Evolutionary conservation across 2,888 invertebrate species (phyloP).

Genomic region (Chaetogeoica ovagalla): DNA sequence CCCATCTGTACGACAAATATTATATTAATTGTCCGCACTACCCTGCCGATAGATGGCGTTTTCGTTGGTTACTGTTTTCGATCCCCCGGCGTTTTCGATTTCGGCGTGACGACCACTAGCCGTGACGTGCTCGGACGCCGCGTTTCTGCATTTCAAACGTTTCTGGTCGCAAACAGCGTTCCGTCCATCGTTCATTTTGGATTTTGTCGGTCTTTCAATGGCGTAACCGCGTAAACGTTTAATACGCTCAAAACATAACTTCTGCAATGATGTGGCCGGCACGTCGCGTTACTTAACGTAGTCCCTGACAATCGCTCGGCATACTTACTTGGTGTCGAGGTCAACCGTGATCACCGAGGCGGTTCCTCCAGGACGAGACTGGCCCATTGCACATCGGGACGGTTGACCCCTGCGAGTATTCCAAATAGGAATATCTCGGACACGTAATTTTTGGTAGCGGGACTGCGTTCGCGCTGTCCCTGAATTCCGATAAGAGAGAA

Average conservation of each 20-base stretch:
- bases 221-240: neutral
- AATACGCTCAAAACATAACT: too few species aligned
- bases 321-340: conserved; percentile 63
- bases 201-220: too few species aligned
- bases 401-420: conserved; percentile 76
- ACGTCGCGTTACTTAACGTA: neutral
- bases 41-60: conserved; percentile 15
- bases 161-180: neutral
- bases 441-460: conserved; percentile 54
- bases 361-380: conserved; percentile 73
- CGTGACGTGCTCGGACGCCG: neutral
- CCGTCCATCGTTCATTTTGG: neutral
- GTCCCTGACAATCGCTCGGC: accelerated
- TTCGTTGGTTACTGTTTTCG: neutral
- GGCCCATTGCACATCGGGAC: conserved; percentile 73
- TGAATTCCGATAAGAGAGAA: neutral
- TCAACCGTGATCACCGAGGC: conserved; percentile 71
- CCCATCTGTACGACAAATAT: too few species aligned
- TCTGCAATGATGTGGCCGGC: neutral
- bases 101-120: neutral
- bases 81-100: neutral
- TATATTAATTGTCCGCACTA: neutral
- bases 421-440: conserved; percentile 74
- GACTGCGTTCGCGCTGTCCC: conserved; percentile 54
- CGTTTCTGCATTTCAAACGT: accelerated